Base-by-base conservation (phyloP, 1,140 invertebrate species). In the Daktulosphaira vitifoliae region DNA sequence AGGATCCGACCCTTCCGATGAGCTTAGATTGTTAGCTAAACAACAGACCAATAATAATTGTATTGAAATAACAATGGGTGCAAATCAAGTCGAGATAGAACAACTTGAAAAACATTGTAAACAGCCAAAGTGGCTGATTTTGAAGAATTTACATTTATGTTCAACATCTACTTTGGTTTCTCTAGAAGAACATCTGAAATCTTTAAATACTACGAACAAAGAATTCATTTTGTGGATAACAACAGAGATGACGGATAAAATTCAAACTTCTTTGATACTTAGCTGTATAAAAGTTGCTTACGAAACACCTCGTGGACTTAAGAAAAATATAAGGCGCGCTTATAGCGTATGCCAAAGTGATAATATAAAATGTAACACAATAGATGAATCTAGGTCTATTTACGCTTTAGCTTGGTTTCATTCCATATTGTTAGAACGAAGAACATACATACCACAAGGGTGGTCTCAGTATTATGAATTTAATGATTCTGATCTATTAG, bases 381-480 rank as follows among this genome's bases (percentile, higher is more conserved):
- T 16, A 16, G 56, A 62, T 16, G 71, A 75, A 73, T 72, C 76
- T 6, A 79, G 79, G 70, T 77, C 84, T 20, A 77, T 84, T 39
- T 86, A 92, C 72, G 78, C 84, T 3, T 72, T 92, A 9, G 81
- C 87, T 8, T 91, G 87, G 83, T 80, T 92, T 65, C 90, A 95
- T 73, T 89, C 92, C 0, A 79, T 94, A 6, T 74, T 95, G 18
- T 90, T 95, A 73, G 92, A 96, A 76, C 79, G 93, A 52, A 77
- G 92, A 67, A 87, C 82, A 67, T 95, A 84, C 72, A 89, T 93
- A 69, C 90, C 88, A 7, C 86, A 88, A 72, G 89, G 88, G 2
- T 92, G 90, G 89, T 85, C 83, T 0, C 89, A 88, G 73, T 88
- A 84, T 73, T 96, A 96, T 74, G 92, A 96, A 71, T 96, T 95